A percentile compares a stretch with the other conserved stretches of the same genome.
Conservation (phyloP, 2,797 vertebrate species). For the Buceros bicornis region DNA sequence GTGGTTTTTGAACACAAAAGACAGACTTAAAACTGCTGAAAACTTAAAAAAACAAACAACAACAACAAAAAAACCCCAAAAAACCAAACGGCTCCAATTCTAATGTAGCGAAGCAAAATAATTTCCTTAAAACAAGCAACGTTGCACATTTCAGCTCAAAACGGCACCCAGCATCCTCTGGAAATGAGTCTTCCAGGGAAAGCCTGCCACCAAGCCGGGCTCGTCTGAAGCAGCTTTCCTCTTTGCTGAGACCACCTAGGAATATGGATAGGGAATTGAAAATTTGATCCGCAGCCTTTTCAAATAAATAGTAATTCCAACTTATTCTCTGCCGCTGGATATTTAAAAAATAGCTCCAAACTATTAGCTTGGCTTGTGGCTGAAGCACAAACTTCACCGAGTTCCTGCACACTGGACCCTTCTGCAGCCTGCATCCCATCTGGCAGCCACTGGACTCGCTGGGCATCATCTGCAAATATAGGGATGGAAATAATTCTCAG, state of each 20-base stretch:
- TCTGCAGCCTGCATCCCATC: background rate
- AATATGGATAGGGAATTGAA: background rate
- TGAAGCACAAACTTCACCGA: background rate
- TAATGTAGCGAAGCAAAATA: background rate
- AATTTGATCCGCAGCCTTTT: background rate
- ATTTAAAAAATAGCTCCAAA: conserved; percentile 6
- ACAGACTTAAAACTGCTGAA: background rate
- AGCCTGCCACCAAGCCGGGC: background rate
- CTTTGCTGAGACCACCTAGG: background rate
- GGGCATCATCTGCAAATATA: background rate
- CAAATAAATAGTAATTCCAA: conserved; percentile 23
- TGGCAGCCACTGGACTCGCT: background rate
- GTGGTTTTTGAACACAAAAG: background rate
- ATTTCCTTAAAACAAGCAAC: background rate
- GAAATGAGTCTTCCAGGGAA: background rate
- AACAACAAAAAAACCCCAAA: background rate
- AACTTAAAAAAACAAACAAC: background rate
- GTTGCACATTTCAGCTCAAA: background rate
- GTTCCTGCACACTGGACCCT: background rate
- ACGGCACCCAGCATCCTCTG: background rate
- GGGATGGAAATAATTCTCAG: background rate
- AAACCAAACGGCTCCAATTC: background rate
- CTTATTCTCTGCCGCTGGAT: background rate
- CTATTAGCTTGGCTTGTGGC: background rate
- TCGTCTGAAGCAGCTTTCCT: background rate